Base-by-base conservation (phyloP, 2,888 invertebrate genomes). In the Lordiphosa fenestrarum region DNA sequence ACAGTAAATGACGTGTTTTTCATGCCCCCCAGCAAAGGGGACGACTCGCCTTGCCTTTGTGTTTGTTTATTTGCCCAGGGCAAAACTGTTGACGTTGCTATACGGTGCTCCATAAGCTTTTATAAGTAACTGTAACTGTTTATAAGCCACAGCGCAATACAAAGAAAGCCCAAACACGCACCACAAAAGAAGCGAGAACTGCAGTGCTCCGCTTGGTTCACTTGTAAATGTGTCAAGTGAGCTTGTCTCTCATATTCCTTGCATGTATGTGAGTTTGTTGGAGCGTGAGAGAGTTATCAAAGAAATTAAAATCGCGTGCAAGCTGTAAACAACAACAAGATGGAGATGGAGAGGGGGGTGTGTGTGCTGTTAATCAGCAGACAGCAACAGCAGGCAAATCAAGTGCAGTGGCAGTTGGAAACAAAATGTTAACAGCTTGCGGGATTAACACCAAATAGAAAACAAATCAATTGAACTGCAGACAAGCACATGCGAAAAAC, bases 21-120 rank as follows among this genome's bases (percentile, higher is more conserved):
- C 13, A 44, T 33, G 53, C 12, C 48, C 47, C 47, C 47, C 48
- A 47, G 54, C 54, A 48, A 23, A 41, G 52, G 47, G 56, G 52
- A 33, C 30, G 30, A n/a, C 23, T 15, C 56, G 64, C 57, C 59
- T 56, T 58, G 55, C 54, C 10, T 21, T 25, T 67, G 33, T 44
- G 36, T 42, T 25, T 52, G 47, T 66, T 82, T 82, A 77, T 78
- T 77, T 74, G 66, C 50, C 52, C 61, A 73, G 62, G 59, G 65
- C 63, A 65, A 67, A 80, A 65, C 73, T 70, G 74, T 84, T 84
- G 77, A 78, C 84, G 77, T 77, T 78, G 82, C 78, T 60, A 74
- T 67, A 80, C 59, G 40, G 25, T 33, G 13, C 10, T 44, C 33
- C 48, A 59, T 57, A 41, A 58, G 66, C 55, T 51, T 70, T 73